Evolutionary conservation across 2,888 invertebrate species (phyloP).

Genomic region (Agrotis clavis): DNA sequence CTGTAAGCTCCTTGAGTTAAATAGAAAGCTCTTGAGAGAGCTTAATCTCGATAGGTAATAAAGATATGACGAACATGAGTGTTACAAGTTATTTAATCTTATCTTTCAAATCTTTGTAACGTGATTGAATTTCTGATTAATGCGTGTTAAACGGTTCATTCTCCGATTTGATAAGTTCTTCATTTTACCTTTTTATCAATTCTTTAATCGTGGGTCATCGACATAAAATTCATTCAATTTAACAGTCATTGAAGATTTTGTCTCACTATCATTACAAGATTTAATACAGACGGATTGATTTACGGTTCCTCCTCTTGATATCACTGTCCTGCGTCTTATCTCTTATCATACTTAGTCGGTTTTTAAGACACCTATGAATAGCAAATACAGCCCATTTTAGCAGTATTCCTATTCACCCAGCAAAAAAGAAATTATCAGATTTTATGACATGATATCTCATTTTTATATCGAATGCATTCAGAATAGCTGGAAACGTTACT

Average conservation of each 20-base stretch:
- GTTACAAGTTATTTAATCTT: slow-evolving; percentile 43
- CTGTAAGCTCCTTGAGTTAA: slow-evolving; percentile 47
- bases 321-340: neutral
- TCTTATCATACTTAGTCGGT: neutral
- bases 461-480: slow-evolving; percentile 54
- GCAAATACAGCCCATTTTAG: neutral
- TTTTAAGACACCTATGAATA: neutral
- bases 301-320: neutral
- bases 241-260: neutral
- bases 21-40: slow-evolving; percentile 35
- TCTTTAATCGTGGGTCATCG: neutral
- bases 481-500: slow-evolving; percentile 45
- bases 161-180: neutral
- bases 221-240: neutral
- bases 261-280: neutral
- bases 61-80: slow-evolving; percentile 42
- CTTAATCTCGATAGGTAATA: slow-evolving; percentile 40
- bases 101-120: slow-evolving; percentile 45
- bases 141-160: slow-evolving; percentile 13
- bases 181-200: neutral
- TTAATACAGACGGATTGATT: neutral
- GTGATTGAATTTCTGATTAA: slow-evolving; percentile 36
- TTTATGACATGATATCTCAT: slow-evolving; percentile 35
- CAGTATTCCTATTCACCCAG: neutral
- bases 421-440: slow-evolving; percentile 14